A percentile compares a stretch with the other conserved stretches of the same genome.
Evolutionary conservation across 2,113 vertebrate species (phyloP).

Genomic region (Ceyx cyanopectus): DNA sequence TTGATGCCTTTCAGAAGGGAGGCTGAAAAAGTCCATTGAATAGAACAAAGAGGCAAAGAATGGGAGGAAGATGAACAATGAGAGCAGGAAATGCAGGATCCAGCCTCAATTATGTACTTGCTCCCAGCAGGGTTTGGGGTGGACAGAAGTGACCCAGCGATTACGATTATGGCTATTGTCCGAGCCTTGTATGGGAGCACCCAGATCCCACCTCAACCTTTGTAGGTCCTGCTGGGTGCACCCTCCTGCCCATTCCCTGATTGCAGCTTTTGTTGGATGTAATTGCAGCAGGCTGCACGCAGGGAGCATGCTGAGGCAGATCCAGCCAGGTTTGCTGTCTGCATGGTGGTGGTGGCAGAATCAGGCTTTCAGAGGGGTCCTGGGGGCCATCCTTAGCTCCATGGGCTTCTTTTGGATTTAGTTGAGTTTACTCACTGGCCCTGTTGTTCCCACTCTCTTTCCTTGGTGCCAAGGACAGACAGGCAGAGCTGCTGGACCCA

Average conservation of each 20-base stretch:
- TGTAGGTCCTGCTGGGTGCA: not conserved
- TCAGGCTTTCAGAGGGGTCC: accelerated
- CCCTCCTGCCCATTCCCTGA: not conserved
- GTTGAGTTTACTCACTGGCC: accelerated
- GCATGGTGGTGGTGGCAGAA: not conserved
- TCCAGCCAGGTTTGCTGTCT: not conserved
- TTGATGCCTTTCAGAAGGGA: not conserved
- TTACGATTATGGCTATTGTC: not conserved
- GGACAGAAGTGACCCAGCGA: not conserved
- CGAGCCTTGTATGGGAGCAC: not conserved
- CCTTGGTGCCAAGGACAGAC: not conserved
- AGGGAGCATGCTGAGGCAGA: not conserved
- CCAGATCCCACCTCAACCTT: not conserved
- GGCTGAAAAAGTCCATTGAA: not conserved
- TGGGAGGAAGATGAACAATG: not conserved
- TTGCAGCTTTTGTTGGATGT: not conserved
- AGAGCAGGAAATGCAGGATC: not conserved
- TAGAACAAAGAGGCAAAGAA: not conserved
- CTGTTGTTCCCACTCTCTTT: not conserved
- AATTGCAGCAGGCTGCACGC: not conserved
- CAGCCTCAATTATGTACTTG: not conserved
- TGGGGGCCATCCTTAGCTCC: not conserved
- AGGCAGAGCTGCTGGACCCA: not conserved
- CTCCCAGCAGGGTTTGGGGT: not conserved
- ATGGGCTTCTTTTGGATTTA: not conserved